Percentiles rank a stretch among this genome's conserved stretches.
Conservation (phyloP, 2,797 vertebrate species). For the Falco columbarius region DNA sequence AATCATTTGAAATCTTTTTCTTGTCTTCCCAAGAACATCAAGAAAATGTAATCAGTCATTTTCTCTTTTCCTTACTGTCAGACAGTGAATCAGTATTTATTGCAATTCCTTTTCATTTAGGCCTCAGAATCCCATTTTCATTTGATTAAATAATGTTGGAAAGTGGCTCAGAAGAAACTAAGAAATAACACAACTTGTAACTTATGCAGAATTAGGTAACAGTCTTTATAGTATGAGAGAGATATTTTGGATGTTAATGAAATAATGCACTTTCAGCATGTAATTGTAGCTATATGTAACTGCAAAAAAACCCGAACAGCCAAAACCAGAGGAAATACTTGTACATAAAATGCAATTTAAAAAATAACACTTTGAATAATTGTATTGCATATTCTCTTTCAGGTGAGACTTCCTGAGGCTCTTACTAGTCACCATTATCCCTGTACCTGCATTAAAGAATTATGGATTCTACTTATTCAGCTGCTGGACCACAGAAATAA, state of each 20-base stretch:
- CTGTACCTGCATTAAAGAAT: slow-evolving; percentile 90
- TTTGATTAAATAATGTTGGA: not conserved
- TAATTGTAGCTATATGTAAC: not conserved
- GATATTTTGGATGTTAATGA: not conserved
- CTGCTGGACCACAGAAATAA: slow-evolving; percentile 89
- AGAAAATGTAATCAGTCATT: slow-evolving; percentile 36
- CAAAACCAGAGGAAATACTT: not conserved
- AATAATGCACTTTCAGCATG: not conserved
- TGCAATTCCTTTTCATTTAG: slow-evolving; percentile 23
- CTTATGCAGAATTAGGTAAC: not conserved
- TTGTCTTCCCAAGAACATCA: not conserved
- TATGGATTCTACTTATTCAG: slow-evolving; percentile 92
- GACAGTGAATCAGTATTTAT: slow-evolving; percentile 20
- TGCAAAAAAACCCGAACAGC: accelerated
- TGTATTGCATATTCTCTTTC: not conserved
- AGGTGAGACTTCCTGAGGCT: slow-evolving; percentile 92
- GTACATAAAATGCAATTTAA: not conserved
- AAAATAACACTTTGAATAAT: not conserved
- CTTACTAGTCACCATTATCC: slow-evolving; percentile 83
- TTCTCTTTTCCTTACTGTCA: not conserved
- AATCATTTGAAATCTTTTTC: slow-evolving; percentile 20
- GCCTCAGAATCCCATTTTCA: not conserved
- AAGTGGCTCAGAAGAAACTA: not conserved
- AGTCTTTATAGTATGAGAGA: not conserved
- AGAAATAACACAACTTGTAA: not conserved